These are phyloP conservation scores for Panthera uncia DNA, from an alignment of 2,113 vertebrate species.

Conservation along the genomic window DNA sequence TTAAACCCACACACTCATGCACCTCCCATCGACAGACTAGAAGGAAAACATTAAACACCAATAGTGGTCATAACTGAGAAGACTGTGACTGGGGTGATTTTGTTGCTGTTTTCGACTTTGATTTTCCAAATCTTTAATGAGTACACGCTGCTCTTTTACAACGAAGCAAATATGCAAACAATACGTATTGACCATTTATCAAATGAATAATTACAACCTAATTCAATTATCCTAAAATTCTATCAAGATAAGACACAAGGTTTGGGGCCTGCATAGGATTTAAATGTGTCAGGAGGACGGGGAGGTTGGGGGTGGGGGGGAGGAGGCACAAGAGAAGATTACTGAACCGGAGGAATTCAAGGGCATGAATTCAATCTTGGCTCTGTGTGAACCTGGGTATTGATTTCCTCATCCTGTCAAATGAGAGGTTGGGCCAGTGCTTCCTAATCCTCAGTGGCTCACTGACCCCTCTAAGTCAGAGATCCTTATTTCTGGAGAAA, in stretches of 20 bases:
- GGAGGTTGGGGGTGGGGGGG: too few species aligned
- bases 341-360: background rate
- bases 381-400: background rate
- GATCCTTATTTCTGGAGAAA: background rate
- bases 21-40: background rate
- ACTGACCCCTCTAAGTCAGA: background rate
- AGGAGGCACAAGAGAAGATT: background rate
- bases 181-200: background rate
- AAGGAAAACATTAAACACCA: background rate
- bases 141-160: background rate
- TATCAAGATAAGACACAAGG: conserved; percentile 14
- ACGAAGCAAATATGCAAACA: background rate
- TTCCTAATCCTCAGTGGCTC: background rate
- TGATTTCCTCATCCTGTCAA: background rate
- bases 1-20: background rate
- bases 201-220: background rate
- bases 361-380: background rate
- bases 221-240: conserved; percentile 9
- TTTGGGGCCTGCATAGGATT: background rate
- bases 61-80: background rate
- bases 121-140: background rate
- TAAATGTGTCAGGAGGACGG: background rate
- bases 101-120: background rate
- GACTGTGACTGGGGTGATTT: background rate
- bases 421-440: background rate